Evolutionary conservation across 2,797 vertebrate genomes (phyloP).

Genomic region (Choloepus didactylus): DNA sequence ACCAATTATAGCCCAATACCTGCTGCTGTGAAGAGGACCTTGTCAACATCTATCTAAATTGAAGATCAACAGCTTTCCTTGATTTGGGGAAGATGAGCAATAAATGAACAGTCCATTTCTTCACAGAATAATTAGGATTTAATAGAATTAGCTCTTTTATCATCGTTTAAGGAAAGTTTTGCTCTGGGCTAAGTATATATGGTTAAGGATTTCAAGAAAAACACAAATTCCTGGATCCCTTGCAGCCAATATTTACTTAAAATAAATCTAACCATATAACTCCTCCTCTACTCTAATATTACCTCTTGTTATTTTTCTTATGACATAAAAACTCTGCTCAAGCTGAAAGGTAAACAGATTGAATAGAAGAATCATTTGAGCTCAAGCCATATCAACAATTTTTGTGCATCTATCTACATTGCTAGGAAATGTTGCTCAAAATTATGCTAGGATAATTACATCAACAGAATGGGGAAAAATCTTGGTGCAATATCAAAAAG

Average conservation of each 20-base stretch:
- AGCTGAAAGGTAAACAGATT: constrained; percentile 34
- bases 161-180: constrained; percentile 45
- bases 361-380: constrained; percentile 69
- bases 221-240: constrained; percentile 41
- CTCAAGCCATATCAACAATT: constrained; percentile 55
- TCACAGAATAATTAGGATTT: constrained; percentile 49
- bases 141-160: constrained; percentile 40
- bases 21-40: constrained; percentile 76
- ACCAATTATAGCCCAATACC: constrained; percentile 83
- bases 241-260: constrained; percentile 53
- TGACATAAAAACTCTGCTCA: constrained; percentile 64
- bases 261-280: constrained; percentile 54
- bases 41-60: constrained; percentile 74
- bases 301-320: constrained; percentile 64
- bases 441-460: constrained; percentile 76
- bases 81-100: constrained; percentile 73
- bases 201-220: constrained; percentile 58
- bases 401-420: constrained; percentile 73
- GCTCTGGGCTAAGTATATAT: background rate
- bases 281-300: constrained; percentile 39
- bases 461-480: constrained; percentile 49
- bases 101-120: constrained; percentile 69
- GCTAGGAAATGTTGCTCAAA: constrained; percentile 65
- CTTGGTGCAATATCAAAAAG: constrained; percentile 70
- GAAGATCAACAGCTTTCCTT: constrained; percentile 76